Evolutionary conservation across 2,888 invertebrate genomes (phyloP), one percentile per base, ranked within the genome.

Genomic region (Eupithecia insigniata): DNA sequence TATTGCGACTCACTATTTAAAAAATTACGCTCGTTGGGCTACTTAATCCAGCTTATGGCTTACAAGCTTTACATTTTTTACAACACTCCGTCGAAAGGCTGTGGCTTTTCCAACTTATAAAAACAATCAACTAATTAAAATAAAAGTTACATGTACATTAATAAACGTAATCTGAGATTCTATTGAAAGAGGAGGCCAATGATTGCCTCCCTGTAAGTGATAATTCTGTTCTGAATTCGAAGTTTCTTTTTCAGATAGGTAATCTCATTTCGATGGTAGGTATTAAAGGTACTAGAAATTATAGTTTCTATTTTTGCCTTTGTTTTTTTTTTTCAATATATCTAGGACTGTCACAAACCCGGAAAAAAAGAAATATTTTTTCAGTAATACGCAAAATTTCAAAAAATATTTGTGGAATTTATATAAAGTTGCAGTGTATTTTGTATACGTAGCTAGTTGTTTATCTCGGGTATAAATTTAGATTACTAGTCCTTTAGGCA

Each of bases 401-500:
- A 5, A 22, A 22, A 22, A 22, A 10, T 10, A 1, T 51, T 18
- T n/a, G 18, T 8, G 22, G 10, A 22, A 22, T 10, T 46, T n/a
- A 43, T 43, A 18, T 18, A 18, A 46, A 43, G 8, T 39, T 46
- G 18, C 18, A 43, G 18, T 34, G 10, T 34, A 12, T 34, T 34
- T 34, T n/a, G n/a, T n/a, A n/a, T 51, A 22, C 1, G 12, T 22
- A 51, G 22, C 51, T 51, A 22, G n/a, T n/a, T n/a, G n/a, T 51
- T 51, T 55, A 55, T 14, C 22, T 51, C 22, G n/a, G 12, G 55
- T 36, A 10, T 64, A 64, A 64, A 36, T 14, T 64, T 64, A 64
- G 64, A 22, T 64, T 39, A 36, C 64, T 39, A 64, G 64, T 64
- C 64, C 26, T 36, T 22, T 26, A 22, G 2, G 36, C 32, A 34